Base-by-base conservation (phyloP, 2,888 invertebrate genomes). In the Callyntrura guangdongensis region DNA sequence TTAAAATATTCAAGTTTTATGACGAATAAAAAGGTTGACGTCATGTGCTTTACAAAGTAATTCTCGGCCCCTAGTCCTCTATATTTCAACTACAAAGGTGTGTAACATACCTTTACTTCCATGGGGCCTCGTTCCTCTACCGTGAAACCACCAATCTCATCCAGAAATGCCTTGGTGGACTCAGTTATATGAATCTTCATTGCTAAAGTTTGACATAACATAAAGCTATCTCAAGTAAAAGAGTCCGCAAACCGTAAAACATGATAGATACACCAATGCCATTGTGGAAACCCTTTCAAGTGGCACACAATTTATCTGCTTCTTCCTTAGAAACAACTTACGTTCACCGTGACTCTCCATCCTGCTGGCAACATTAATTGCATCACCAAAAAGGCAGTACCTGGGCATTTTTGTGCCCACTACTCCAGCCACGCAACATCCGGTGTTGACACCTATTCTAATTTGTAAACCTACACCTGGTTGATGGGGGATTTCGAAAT, bases 101-200 rank as follows among this genome's bases (percentile, higher is more conserved):
- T 11, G 3, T 20, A 72, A n/a, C 79, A 69, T 85, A 94, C 94
- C 92, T 94, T 94, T 14, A 94, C 92, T 45, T 94, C 94, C 20
- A 93, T 47, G 9, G 53, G 53, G 14, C 94, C 94, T 92, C 93
- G 94, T 27, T 84, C 90, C 88, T 92, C 94, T 6, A 94, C 93
- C n/a, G 94, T 85, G 89, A 94, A 95, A 2, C 95, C 95, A 22
- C 95, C 95, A 3, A 95, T 95, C 83, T 95, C 95, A 86, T 96
- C 96, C 45, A 96, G 94, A 1, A 96, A 95, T 56, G 94, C 93
- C 94, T 96, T 96, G 61, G 96, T 96, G 22, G 95, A 95, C 67
- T 95, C 94, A 27, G 96, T 96, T 94, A 96, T 96, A 94, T 96
- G 96, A 45, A 96, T 96, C 94, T 96, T 96, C 96, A 96, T 96